Base-by-base conservation (phyloP, 2,888 invertebrate species). In the Hyles lineata region DNA sequence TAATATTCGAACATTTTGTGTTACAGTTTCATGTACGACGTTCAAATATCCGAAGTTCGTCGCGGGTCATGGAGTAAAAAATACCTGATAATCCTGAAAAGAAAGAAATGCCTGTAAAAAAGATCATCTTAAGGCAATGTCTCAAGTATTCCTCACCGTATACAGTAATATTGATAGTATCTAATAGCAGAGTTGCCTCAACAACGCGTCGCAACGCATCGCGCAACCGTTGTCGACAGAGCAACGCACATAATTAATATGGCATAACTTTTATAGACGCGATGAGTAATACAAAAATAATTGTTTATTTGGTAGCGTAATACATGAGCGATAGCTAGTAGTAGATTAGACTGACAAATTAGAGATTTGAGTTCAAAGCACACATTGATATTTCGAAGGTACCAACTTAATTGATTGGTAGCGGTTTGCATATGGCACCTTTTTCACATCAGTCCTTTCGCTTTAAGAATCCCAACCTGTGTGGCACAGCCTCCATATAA, bases 151-250 rank as follows among this genome's bases (percentile, higher is more conserved):
- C 9, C 52, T 19, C 52, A 7, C 63, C 23, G 6, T 43, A 15
- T 23, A 67, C 11, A 50, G 43, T 67, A 67, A 43, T 67, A 67
- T 23, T 43, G 23, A 43, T 63, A 50, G 21, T 17, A 23, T 23
- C 25, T 60, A 67, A 50, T 21, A 6, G n/a, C 43, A 15, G 19
- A 19, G 25, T 35, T 43, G 67, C 23, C 11, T 21, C 21, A 63
- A 43, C n/a, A 55, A 17, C 55, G 55, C 55, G n/a, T 23, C 50
- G 50, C 50, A 23, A 50, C 50, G 23, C 50, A 50, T 50, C 50
- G 43, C 50, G 50, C 50, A 67, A 67, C 50, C 21, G n/a, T 67
- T 67, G 67, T 67, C 43, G 62, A 62, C 62, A 62, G 35, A 23
- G 23, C 43, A 23, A 50, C 23, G 63, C 15, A 55, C n/a, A 23